These are phyloP conservation scores for Pachydiplax longipennis DNA, from an alignment of 2,888 invertebrate species.

Conservation along the genomic window DNA sequence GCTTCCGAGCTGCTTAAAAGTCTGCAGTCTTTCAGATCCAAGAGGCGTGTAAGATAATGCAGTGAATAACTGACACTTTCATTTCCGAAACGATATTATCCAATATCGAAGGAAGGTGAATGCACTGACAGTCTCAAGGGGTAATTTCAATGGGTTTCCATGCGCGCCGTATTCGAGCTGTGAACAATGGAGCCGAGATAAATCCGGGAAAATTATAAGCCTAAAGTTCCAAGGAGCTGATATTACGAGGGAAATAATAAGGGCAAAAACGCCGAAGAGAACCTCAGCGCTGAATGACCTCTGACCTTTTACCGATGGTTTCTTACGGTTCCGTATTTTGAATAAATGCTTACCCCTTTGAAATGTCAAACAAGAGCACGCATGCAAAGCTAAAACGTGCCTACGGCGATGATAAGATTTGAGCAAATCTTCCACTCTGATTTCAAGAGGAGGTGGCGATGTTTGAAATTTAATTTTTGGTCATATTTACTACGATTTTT, in stretches of 20 bases:
- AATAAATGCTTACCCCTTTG: not conserved
- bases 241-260: not conserved
- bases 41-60: too few relatives aligned
- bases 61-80: not conserved
- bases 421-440: not conserved
- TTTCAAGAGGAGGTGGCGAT: too few relatives aligned
- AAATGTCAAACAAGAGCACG: constrained; percentile 1
- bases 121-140: not conserved
- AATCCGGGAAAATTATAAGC: not conserved
- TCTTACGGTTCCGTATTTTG: not conserved
- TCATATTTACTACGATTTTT: too few relatives aligned
- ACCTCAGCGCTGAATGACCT: not conserved
- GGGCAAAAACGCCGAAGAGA: not conserved
- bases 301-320: not conserved
- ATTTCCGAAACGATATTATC: not conserved
- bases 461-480: too few relatives aligned
- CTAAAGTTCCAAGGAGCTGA: not conserved
- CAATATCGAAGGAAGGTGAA: not conserved
- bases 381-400: not conserved
- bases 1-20: too few relatives aligned
- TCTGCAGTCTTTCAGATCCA: too few relatives aligned
- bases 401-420: not conserved
- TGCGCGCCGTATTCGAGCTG: not conserved
- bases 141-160: not conserved
- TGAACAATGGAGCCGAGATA: not conserved